phyloP scores from a whole-genome alignment of 2,113 vertebrate species.

The Sisor rabdophorus region DNA sequence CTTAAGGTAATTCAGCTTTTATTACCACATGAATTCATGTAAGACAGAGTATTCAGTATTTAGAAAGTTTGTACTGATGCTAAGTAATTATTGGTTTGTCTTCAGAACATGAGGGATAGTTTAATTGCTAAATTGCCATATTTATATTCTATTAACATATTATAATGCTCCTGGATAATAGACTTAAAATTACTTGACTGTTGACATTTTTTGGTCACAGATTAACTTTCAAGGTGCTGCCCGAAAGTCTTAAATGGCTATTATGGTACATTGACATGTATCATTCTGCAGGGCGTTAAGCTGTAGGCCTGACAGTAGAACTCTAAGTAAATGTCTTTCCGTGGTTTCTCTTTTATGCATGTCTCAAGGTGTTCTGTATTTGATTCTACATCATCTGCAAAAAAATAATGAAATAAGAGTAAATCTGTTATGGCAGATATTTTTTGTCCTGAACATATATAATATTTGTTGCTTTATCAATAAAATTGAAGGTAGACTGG shows the following conservation, averaged over 20 bases:
- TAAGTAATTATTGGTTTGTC: background rate
- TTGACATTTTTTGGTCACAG: background rate
- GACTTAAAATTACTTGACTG: background rate
- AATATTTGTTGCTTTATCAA: background rate
- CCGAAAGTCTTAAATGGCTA: too few species aligned
- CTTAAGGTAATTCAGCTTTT: conserved; percentile 78
- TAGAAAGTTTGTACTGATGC: background rate
- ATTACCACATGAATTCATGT: background rate
- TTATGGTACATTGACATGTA: too few species aligned
- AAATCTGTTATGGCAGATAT: too few species aligned
- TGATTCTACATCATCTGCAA: background rate
- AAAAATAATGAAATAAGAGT: background rate
- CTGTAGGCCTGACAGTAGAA: too few species aligned
- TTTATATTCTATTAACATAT: background rate
- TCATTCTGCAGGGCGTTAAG: too few species aligned
- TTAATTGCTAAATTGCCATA: background rate
- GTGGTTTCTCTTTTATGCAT: background rate
- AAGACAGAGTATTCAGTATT: background rate
- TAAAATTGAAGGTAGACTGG: background rate
- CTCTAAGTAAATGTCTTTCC: too few species aligned
- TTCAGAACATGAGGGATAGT: background rate
- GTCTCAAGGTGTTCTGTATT: too few species aligned
- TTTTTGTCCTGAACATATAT: background rate
- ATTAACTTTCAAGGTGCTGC: too few species aligned
- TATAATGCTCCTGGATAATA: background rate